Conservation (phyloP, 2,888 invertebrate species). For the Eupithecia inturbata region DNA sequence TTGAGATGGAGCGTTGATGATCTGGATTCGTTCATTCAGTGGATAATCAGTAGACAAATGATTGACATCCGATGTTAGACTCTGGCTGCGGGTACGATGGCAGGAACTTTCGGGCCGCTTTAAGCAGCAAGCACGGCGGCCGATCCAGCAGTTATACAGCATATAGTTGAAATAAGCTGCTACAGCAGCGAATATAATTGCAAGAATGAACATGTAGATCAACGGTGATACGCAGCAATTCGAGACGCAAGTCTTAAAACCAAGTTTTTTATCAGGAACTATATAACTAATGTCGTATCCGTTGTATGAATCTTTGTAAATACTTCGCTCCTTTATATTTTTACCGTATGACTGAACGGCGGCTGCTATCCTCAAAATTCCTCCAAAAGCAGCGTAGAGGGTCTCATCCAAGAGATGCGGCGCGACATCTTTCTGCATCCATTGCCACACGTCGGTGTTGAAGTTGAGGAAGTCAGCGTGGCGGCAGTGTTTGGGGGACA, state of each 20-base stretch:
- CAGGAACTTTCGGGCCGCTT: background rate
- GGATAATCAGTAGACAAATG: background rate
- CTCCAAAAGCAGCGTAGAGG: constrained; percentile 23
- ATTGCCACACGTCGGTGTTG: constrained; percentile 26
- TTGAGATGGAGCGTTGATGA: background rate
- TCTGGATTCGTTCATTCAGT: background rate
- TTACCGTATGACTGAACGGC: constrained; percentile 22
- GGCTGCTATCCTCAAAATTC: constrained; percentile 25
- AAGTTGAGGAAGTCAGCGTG: constrained; percentile 19
- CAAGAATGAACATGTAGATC: background rate
- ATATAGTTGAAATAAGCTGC: background rate
- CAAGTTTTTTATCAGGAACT: background rate
- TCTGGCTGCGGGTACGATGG: background rate
- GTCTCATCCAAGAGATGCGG: constrained; percentile 21
- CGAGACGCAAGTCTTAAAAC: background rate
- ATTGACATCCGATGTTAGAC: background rate
- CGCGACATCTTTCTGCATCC: constrained; percentile 22
- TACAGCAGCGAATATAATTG: background rate
- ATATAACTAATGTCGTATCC: background rate
- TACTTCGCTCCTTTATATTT: background rate
- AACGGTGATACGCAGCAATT: background rate
- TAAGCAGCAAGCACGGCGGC: background rate
- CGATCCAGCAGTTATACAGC: background rate
- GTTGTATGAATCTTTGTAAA: background rate
- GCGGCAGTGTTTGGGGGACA: constrained; percentile 23